Evolutionary conservation across 2,113 vertebrate species (phyloP).

Genomic region (Picathartes gymnocephalus): DNA sequence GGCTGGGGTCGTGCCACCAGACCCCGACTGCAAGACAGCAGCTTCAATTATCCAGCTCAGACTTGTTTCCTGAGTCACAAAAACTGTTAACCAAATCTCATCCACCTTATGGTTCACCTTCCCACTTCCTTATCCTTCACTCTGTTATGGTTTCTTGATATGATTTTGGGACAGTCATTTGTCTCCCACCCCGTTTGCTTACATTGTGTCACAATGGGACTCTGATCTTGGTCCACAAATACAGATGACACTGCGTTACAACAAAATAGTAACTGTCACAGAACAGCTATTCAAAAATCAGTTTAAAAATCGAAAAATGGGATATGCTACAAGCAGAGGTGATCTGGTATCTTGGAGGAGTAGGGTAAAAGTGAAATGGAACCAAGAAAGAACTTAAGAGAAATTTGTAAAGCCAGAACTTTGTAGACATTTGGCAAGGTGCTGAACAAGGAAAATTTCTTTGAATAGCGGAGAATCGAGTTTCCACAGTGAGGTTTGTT

Average conservation of each 20-base stretch:
- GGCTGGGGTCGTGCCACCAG: background rate
- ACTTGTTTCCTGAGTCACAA: background rate
- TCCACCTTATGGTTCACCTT: background rate
- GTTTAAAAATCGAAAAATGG: background rate
- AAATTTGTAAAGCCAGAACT: slow-evolving; percentile 13
- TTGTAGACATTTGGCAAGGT: slow-evolving; percentile 34
- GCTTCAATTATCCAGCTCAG: background rate
- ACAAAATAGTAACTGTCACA: background rate
- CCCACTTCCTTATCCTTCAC: background rate
- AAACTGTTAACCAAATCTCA: background rate
- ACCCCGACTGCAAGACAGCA: background rate
- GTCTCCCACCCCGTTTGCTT: background rate
- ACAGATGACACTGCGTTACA: background rate
- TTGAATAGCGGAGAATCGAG: slow-evolving; percentile 38
- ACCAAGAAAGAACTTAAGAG: background rate
- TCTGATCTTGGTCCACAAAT: background rate
- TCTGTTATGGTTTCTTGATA: background rate
- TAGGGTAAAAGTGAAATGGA: background rate
- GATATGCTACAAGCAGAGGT: background rate
- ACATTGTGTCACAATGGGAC: background rate
- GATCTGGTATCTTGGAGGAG: background rate
- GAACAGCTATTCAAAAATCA: background rate
- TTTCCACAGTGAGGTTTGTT: slow-evolving; percentile 61
- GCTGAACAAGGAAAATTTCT: slow-evolving; percentile 44
- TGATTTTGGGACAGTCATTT: background rate